Conservation (phyloP, 2,888 invertebrate genomes). For the Drosophila suboccidentalis region DNA sequence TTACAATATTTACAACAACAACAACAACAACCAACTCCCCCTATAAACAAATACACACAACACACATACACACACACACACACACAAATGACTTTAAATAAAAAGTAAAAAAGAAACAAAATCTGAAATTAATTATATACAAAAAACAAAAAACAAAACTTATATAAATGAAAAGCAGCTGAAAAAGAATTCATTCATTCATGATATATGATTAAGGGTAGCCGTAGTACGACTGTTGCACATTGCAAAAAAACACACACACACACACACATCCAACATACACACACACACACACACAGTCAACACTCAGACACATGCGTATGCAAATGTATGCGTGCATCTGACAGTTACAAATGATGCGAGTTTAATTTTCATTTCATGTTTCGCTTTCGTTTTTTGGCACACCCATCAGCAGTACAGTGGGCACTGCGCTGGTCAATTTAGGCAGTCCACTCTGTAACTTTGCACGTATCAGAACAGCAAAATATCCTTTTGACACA, state of each 20-base stretch:
- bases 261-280: constrained; percentile 28
- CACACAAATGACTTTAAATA: constrained; percentile 41
- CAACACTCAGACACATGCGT: constrained; percentile 8
- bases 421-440: constrained; percentile 11
- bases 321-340: constrained; percentile 29
- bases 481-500: constrained; percentile 1
- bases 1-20: constrained; percentile 74
- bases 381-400: background rate
- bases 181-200: constrained; percentile 50
- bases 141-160: constrained; percentile 32
- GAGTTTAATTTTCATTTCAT: constrained; percentile 15
- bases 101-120: constrained; percentile 43
- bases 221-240: constrained; percentile 69
- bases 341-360: constrained; percentile 56
- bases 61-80: constrained; percentile 32
- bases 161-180: constrained; percentile 51
- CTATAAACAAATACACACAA: constrained; percentile 36
- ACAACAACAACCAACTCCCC: constrained; percentile 41
- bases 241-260: constrained; percentile 53
- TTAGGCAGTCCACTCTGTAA: constrained; percentile 7
- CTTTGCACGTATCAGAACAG: background rate
- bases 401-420: constrained; percentile 20
- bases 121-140: constrained; percentile 33
- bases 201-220: constrained; percentile 68
- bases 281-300: constrained; percentile 24